These are phyloP conservation scores for Holacanthella duospinosa DNA, from an alignment of 2,888 invertebrate species.

Conservation along the genomic window DNA sequence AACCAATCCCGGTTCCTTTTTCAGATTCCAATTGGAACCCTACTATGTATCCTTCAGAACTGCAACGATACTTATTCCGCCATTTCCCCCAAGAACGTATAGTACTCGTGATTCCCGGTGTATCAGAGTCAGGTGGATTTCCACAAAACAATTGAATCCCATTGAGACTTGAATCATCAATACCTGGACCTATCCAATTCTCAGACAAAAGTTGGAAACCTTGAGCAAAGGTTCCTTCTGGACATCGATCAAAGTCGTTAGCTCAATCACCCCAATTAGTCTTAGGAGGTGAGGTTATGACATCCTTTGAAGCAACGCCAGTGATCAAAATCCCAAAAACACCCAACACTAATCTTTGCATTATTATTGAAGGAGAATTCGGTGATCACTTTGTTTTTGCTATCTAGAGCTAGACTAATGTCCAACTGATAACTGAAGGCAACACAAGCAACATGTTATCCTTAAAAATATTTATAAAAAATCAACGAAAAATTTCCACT, in stretches of 20 bases:
- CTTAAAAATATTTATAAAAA: too few species aligned
- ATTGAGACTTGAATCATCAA: constrained; percentile 6
- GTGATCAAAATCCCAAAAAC: not conserved
- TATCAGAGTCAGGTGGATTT: not conserved
- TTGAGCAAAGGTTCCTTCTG: constrained; percentile 9
- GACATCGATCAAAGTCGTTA: constrained; percentile 13
- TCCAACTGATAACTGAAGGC: too few species aligned
- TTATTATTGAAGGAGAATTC: not conserved
- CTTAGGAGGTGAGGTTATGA: constrained; percentile 9
- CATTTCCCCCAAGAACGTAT: constrained; percentile 6
- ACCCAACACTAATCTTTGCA: not conserved
- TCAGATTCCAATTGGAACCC: constrained; percentile 12
- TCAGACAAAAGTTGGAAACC: constrained; percentile 18
- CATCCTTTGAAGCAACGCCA: not conserved
- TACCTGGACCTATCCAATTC: constrained; percentile 3
- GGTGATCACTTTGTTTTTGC: too few species aligned
- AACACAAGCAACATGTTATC: too few species aligned
- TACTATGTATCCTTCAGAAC: not conserved
- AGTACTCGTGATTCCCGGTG: not conserved
- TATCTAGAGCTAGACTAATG: too few species aligned
- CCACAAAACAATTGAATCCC: constrained; percentile 21
- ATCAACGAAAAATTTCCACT: too few species aligned
- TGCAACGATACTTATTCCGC: not conserved
- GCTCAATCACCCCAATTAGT: constrained; percentile 19
- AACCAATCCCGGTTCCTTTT: not conserved